phyloP scores from a whole-genome alignment of 92 coral and sea anemone genomes.

The Umimayanthus kanabou region DNA sequence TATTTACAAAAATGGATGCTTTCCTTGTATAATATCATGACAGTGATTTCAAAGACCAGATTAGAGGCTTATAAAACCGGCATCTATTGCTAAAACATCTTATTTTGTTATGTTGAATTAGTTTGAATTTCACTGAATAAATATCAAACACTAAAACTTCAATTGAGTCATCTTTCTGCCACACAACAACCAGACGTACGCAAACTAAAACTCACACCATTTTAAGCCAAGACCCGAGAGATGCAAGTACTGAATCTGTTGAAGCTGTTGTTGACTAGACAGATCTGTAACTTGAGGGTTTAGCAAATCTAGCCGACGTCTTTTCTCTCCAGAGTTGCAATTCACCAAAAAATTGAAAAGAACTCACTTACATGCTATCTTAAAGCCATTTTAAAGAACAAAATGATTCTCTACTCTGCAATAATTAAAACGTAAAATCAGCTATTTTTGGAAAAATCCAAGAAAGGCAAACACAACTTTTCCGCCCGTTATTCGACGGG shows the following conservation, averaged over 20 bases:
- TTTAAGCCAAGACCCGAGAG: no score
- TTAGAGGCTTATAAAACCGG: neutral
- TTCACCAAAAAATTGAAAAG: no score
- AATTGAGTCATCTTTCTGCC: no score
- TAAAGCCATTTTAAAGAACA: neutral
- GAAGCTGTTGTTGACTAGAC: neutral
- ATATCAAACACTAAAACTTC: no score
- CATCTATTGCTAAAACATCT: neutral
- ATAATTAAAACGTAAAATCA: neutral
- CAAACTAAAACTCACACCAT: no score
- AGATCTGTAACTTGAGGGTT: neutral
- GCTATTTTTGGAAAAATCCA: neutral
- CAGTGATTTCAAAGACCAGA: neutral
- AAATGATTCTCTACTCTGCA: neutral
- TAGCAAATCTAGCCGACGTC: no score
- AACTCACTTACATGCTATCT: neutral
- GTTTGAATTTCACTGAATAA: no score
- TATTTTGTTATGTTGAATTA: no score
- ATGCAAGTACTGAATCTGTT: no score
- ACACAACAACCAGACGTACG: no score
- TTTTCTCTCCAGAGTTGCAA: neutral
- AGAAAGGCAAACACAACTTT: neutral
- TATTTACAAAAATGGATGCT: neutral
- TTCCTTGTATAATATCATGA: neutral
- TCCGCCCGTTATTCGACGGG: neutral